Evolutionary conservation across 2,797 vertebrate species (phyloP).

Genomic region (Phalanger gymnotis): DNA sequence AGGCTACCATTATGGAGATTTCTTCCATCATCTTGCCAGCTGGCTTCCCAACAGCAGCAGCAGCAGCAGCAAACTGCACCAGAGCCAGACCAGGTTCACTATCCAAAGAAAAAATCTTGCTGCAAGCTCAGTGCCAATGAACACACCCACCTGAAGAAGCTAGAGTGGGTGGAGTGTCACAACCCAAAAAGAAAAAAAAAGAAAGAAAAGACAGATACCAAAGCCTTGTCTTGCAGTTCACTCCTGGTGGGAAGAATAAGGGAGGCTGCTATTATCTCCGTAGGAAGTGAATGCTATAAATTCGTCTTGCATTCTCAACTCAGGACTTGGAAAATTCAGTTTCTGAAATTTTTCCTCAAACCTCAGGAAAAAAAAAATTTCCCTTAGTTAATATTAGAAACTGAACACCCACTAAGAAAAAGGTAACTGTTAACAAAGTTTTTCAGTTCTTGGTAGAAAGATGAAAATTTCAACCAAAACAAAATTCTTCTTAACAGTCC

Average conservation of each 20-base stretch:
- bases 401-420: conserved; percentile 5
- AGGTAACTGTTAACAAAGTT: background rate
- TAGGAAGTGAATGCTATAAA: conserved; percentile 61
- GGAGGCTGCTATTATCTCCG: conserved; percentile 42
- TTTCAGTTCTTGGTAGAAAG: conserved; percentile 26
- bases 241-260: conserved; percentile 56
- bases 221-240: conserved; percentile 30
- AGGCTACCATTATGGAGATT: conserved; percentile 96
- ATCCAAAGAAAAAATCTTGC: conserved; percentile 64
- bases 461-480: conserved; percentile 42
- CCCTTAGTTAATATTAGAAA: background rate
- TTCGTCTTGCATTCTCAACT: conserved; percentile 64
- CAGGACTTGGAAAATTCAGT: conserved; percentile 29
- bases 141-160: conserved; percentile 79
- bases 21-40: conserved; percentile 97
- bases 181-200: conserved; percentile 31
- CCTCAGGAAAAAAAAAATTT: conserved; percentile 55
- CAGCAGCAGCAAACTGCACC: conserved; percentile 41
- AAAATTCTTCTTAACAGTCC: conserved; percentile 42
- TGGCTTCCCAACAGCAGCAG: conserved; percentile 60
- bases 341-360: conserved; percentile 56
- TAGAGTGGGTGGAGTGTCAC: conserved; percentile 71
- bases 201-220: background rate
- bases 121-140: conserved; percentile 57
- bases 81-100: conserved; percentile 63